A percentile compares a stretch with the other conserved stretches of the same genome.
Conservation (phyloP, 2,888 invertebrate species). For the Sarcophaga carnaria region DNA sequence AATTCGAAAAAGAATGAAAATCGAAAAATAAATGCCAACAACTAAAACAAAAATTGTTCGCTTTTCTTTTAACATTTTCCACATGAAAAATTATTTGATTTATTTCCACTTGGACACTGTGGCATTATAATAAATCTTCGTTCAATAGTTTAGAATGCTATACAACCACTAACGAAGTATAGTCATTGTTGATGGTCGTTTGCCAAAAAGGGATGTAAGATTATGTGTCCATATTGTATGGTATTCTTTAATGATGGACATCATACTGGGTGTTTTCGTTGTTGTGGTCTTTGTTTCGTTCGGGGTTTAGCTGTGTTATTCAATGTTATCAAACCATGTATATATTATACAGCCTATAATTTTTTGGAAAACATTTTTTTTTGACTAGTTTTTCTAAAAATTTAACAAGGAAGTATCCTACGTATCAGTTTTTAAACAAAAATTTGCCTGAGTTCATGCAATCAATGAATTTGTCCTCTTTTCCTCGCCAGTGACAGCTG, state of each 20-base stretch:
- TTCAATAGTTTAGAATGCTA: conserved; percentile 74
- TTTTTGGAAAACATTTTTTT: neutral
- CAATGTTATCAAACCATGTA: conserved; percentile 14
- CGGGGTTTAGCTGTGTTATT: neutral
- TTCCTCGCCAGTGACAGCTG: no score
- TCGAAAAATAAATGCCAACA: conserved; percentile 7
- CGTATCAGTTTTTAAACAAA: neutral
- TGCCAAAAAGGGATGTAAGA: conserved; percentile 51
- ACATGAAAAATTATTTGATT: conserved; percentile 80
- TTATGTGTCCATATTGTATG: conserved; percentile 26
- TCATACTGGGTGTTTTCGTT: conserved; percentile 21
- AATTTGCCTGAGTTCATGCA: neutral
- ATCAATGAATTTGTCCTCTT: no score
- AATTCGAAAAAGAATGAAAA: neutral
- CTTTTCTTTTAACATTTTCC: conserved; percentile 75
- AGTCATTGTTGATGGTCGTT: neutral
- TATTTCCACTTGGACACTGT: conserved; percentile 79
- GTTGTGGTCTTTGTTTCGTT: conserved; percentile 16
- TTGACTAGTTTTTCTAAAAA: neutral
- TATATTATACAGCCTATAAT: conserved; percentile 30
- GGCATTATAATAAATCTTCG: conserved; percentile 80
- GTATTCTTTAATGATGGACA: conserved; percentile 38
- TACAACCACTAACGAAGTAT: conserved; percentile 11
- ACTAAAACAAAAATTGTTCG: conserved; percentile 68
- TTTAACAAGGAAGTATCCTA: neutral